These are phyloP conservation scores for Adela reaumurella DNA, from an alignment of 2,888 invertebrate genomes.

Conservation along the genomic window DNA sequence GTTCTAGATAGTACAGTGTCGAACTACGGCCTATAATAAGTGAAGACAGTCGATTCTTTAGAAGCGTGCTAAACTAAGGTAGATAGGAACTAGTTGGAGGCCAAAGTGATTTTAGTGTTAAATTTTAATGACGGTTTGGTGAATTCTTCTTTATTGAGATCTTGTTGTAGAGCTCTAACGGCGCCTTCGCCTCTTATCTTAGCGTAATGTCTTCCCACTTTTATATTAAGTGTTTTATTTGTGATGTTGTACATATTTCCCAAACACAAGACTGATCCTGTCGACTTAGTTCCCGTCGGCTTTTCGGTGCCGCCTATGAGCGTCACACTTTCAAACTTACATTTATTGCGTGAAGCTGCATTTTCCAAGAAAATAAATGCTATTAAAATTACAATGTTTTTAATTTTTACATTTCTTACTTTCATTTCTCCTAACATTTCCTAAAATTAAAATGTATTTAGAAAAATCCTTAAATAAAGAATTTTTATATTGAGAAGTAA, in stretches of 20 bases:
- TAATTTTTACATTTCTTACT: no score
- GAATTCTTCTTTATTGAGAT: neutral
- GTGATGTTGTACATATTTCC: slow-evolving; percentile 36
- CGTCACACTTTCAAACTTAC: neutral
- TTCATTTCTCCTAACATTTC: no score
- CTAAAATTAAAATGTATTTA: no score
- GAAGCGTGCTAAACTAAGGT: no score
- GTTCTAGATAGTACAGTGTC: neutral
- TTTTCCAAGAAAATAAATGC: neutral
- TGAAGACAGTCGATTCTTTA: no score
- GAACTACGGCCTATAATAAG: no score
- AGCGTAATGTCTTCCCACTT: slow-evolving; percentile 21
- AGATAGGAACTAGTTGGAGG: neutral
- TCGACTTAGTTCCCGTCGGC: slow-evolving; percentile 10
- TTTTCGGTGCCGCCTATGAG: neutral
- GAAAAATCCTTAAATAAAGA: no score
- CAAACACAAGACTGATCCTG: slow-evolving; percentile 57
- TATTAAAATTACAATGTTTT: neutral
- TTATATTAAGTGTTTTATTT: slow-evolving; percentile 43
- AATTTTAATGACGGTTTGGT: neutral
- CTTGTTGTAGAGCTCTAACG: neutral
- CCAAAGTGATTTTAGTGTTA: neutral
- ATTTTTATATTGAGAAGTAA: no score
- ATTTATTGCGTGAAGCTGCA: neutral
- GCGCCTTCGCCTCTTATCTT: neutral